Base-by-base conservation (phyloP, 2,888 invertebrate species). In the Pharmacophagus antenor region DNA sequence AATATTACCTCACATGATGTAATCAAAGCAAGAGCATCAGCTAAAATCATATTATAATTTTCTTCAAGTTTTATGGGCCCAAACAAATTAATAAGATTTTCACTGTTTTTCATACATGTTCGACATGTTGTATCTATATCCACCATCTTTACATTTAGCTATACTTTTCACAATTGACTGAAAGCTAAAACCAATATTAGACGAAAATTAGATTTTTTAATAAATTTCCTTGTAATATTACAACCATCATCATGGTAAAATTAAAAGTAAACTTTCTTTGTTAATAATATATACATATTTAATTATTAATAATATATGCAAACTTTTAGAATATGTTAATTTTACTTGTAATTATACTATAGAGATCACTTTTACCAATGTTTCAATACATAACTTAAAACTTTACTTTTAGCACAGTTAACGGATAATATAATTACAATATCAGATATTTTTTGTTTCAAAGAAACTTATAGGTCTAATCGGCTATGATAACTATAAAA, bases 31-130 rank as follows among this genome's bases (percentile, higher is more conserved):
- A 88, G 69, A 54, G 84, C 67, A 50, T 86, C 80, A 17, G 75
- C 74, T 62, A 88, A 70, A 66, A 79, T 74, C 37, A 81, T 62
- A 53, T 67, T 65, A 63, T 70, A 71, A 67, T 76, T 75, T 64
- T 78, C 80, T 59, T 83, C 82, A 61, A 78, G 68, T 69, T 74
- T 77, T 47, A 82, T 65, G 41, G 76, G 70, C 58, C 79, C 74
- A 70, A 79, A 83, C 56, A 90, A 70, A 64, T 80, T 71, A 44
- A 87, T 65, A 62, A 89, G 71, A 65, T 65, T 67, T 55, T 68
- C 71, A 63, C 80, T 76, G 53, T 71, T 79, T 64, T 82, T 87
- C 85, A 89, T 85, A 70, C 91, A 91, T 48, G 86, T 84, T 21
- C 91, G 80, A 73, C 91, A 91, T 31, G 80, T 77, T 23, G 68